phyloP scores from a whole-genome alignment of 2,888 invertebrate species.

The Lithodes maja region DNA sequence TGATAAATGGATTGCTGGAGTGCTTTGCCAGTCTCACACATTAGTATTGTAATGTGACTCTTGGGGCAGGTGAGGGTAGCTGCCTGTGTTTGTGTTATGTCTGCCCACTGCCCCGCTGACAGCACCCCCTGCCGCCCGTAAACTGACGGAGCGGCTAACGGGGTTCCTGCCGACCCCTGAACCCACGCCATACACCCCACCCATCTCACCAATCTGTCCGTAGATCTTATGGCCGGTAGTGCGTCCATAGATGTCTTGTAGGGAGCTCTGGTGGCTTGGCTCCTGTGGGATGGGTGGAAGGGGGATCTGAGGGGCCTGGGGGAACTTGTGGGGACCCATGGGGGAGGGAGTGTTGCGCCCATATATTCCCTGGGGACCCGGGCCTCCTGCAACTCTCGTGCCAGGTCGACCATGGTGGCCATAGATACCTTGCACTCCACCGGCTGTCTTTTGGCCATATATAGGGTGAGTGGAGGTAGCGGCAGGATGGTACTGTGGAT shows the following conservation, averaged over 20 bases:
- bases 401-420: conserved; percentile 45
- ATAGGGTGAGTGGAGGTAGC: conserved; percentile 14
- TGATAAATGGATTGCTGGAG: neutral
- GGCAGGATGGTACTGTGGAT: neutral
- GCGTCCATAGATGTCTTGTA: conserved; percentile 54
- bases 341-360: conserved; percentile 41
- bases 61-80: conserved; percentile 45
- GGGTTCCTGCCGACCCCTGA: conserved; percentile 33
- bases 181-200: conserved; percentile 26
- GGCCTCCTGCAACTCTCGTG: conserved; percentile 27
- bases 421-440: conserved; percentile 48
- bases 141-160: conserved; percentile 59
- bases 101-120: neutral
- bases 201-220: conserved; percentile 39
- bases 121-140: conserved; percentile 50
- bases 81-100: neutral
- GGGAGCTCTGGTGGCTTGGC: conserved; percentile 39
- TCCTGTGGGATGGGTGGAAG: conserved; percentile 69
- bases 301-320: conserved; percentile 68
- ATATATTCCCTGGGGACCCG: conserved; percentile 52
- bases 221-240: conserved; percentile 53
- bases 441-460: conserved; percentile 20
- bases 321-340: conserved; percentile 29
- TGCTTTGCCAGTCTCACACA: conserved; percentile 35
- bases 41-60: conserved; percentile 69